A percentile compares a stretch with the other conserved stretches of the same genome.
Evolutionary conservation across 2,113 vertebrate species (phyloP).

Genomic region (Nanger granti): DNA sequence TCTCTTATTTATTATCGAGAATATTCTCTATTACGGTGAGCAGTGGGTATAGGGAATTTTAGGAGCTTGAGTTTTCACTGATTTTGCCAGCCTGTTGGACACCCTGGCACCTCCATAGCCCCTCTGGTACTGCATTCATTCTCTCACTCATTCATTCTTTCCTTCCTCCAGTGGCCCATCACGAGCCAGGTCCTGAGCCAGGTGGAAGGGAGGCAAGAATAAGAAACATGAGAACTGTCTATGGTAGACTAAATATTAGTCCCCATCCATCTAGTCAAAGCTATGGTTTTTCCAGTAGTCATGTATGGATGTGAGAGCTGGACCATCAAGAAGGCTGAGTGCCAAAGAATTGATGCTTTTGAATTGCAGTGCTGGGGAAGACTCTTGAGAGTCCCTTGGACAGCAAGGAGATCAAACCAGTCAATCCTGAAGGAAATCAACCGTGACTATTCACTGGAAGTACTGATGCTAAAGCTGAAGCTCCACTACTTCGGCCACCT

Average conservation of each 20-base stretch:
- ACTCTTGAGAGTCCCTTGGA: background rate
- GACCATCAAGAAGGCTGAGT: background rate
- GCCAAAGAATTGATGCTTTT: background rate
- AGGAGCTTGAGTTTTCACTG: background rate
- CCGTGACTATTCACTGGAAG: background rate
- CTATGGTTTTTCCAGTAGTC: background rate
- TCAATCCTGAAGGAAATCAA: background rate
- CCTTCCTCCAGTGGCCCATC: background rate
- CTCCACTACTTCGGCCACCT: background rate
- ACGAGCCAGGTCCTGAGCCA: background rate
- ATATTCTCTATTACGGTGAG: slow-evolving; percentile 49
- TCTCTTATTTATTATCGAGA: slow-evolving; percentile 70
- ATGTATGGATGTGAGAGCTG: background rate
- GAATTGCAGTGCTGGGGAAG: background rate
- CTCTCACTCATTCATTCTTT: background rate
- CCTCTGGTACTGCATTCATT: background rate
- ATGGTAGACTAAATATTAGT: background rate
- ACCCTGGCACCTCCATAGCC: background rate
- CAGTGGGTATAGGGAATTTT: background rate
- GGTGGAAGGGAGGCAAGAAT: background rate
- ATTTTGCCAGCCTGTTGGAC: background rate
- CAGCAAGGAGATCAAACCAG: background rate
- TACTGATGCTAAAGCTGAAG: background rate
- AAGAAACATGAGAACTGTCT: background rate
- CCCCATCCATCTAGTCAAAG: background rate